Evolutionary conservation across 2,797 vertebrate species (phyloP).

Genomic region (Cottoperca gobio): DNA sequence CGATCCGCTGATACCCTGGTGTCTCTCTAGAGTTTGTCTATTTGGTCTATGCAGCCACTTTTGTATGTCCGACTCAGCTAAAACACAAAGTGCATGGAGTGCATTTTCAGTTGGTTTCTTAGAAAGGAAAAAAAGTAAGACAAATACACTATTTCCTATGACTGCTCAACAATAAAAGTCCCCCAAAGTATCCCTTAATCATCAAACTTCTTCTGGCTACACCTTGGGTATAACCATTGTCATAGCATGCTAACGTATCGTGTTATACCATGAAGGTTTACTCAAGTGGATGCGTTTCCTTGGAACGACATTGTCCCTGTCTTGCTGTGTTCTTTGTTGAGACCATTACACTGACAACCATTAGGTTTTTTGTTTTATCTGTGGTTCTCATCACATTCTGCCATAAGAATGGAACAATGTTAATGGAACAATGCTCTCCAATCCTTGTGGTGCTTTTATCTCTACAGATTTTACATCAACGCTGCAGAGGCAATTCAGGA

Average conservation of each 20-base stretch:
- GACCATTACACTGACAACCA: no score
- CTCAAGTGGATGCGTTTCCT: background rate
- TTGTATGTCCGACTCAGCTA: background rate
- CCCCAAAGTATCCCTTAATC: background rate
- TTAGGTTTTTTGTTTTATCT: no score
- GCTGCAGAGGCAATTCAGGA: constrained; percentile 19
- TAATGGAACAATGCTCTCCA: background rate
- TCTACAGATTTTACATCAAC: constrained; percentile 12
- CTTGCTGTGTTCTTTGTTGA: no score
- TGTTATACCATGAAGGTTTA: background rate
- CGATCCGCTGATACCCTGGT: background rate
- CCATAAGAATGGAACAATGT: background rate
- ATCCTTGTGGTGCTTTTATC: constrained; percentile 34
- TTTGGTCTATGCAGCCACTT: background rate
- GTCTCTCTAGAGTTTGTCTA: background rate
- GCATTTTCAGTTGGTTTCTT: background rate
- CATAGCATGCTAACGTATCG: background rate
- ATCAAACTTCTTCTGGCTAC: background rate
- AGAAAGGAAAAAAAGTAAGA: no score
- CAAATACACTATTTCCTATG: background rate
- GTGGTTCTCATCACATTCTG: no score
- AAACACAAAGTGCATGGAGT: background rate
- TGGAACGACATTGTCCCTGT: background rate
- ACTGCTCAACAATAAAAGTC: background rate
- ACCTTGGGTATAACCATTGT: background rate